Conservation (phyloP, 2,888 invertebrate species). For the Drosophila seclusa region DNA sequence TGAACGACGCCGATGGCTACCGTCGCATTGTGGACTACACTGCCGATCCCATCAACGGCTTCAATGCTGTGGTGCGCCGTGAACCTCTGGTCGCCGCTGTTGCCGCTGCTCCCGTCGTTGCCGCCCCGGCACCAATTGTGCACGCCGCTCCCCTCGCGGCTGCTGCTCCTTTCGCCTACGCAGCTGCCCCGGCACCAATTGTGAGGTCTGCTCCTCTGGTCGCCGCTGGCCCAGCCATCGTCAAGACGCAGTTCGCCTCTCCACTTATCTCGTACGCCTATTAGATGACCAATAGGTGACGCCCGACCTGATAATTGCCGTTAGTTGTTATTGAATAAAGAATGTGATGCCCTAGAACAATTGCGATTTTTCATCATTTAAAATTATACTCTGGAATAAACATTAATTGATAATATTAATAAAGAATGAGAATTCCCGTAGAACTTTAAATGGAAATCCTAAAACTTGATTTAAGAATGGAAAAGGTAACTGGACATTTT, state of each 20-base stretch:
- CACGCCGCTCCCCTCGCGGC: slow-evolving; percentile 61
- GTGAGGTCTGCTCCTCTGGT: slow-evolving; percentile 66
- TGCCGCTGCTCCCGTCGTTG: slow-evolving; percentile 66
- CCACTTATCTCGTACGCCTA: slow-evolving; percentile 83
- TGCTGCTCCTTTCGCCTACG: slow-evolving; percentile 56
- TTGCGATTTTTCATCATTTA: not conserved
- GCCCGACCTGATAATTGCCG: slow-evolving; percentile 73
- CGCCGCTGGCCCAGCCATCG: slow-evolving; percentile 77
- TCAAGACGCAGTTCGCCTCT: slow-evolving; percentile 82
- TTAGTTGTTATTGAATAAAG: slow-evolving; percentile 81
- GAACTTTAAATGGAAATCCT: not conserved
- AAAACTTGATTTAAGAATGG: not conserved
- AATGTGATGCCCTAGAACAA: slow-evolving; percentile 66
- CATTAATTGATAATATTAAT: not conserved
- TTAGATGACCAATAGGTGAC: slow-evolving; percentile 58
- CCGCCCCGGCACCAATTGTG: slow-evolving; percentile 66
- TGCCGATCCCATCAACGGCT: slow-evolving; percentile 84
- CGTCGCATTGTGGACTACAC: slow-evolving; percentile 85
- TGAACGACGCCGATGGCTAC: slow-evolving; percentile 85
- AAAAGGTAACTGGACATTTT: not conserved
- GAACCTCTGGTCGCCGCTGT: slow-evolving; percentile 82
- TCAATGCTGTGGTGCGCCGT: slow-evolving; percentile 84
- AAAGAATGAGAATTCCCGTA: not conserved
- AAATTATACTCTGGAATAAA: not conserved
- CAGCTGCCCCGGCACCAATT: slow-evolving; percentile 68